Percentiles rank a stretch among this genome's conserved stretches.
Conservation (phyloP, 2,113 vertebrate genomes). For the Corythornis vintsioides region DNA sequence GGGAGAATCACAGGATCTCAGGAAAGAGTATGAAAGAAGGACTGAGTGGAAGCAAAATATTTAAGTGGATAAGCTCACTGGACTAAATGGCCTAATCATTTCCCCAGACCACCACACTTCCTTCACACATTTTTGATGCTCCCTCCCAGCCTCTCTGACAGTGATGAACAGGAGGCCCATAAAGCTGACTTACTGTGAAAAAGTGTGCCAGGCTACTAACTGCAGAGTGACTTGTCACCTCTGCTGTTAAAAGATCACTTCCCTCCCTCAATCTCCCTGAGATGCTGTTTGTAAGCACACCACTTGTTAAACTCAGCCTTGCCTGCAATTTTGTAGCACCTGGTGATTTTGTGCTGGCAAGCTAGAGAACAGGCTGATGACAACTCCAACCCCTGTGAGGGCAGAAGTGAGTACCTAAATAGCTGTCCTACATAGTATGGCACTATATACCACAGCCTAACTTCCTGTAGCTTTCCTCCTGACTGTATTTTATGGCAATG, state of each 20-base stretch:
- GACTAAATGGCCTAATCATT: neutral
- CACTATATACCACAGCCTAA: neutral
- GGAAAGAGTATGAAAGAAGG: slow-evolving; percentile 5
- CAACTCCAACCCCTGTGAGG: neutral
- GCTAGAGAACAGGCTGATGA: neutral
- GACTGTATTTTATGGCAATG: neutral
- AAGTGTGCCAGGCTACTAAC: neutral
- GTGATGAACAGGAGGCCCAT: neutral
- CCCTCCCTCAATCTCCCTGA: neutral
- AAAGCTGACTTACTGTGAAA: neutral
- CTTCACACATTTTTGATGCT: neutral
- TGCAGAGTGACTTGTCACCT: slow-evolving; percentile 1
- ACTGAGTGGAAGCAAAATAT: slow-evolving; percentile 10
- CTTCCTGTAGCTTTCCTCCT: neutral
- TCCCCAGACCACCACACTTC: neutral
- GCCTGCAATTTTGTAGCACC: neutral
- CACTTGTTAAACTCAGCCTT: neutral
- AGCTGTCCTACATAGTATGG: slow-evolving; percentile 20
- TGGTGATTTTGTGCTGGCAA: slow-evolving; percentile 16
- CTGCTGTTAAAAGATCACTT: neutral
- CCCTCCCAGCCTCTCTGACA: neutral
- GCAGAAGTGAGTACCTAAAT: slow-evolving; percentile 33
- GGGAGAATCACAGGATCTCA: slow-evolving; percentile 26
- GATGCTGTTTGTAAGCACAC: neutral
- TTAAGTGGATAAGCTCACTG: neutral